These are phyloP conservation scores for Bombyx huttoni DNA, from an alignment of 2,888 invertebrate species.

Conservation along the genomic window DNA sequence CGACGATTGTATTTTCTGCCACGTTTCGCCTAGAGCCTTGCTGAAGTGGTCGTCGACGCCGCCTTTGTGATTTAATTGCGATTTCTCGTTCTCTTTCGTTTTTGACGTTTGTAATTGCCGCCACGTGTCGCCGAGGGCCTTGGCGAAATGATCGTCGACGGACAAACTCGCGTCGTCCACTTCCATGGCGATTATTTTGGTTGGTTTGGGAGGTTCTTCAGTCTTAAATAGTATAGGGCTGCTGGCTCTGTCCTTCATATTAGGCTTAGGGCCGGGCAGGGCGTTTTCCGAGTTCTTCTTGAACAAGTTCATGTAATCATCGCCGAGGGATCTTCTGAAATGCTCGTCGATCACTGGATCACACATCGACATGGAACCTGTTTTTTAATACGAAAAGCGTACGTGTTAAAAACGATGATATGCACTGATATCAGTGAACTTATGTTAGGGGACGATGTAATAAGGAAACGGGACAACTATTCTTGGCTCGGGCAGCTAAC, in stretches of 20 bases:
- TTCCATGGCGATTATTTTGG: conserved; percentile 69
- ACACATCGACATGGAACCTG: conserved; percentile 82
- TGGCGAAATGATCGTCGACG: conserved; percentile 94
- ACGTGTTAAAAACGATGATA: no score
- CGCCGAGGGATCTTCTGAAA: conserved; percentile 91
- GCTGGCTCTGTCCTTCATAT: conserved; percentile 63
- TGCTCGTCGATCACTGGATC: conserved; percentile 96
- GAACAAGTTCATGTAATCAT: conserved; percentile 81
- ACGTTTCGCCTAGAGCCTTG: conserved; percentile 89
- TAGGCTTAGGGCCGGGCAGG: conserved; percentile 44
- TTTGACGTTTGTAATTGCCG: conserved; percentile 77
- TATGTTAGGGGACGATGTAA: no score
- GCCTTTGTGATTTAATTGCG: conserved; percentile 30
- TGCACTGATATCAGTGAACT: no score
- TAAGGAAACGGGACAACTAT: no score
- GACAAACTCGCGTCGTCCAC: conserved; percentile 74
- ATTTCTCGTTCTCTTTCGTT: conserved; percentile 54
- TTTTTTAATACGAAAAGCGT: conserved; percentile 3
- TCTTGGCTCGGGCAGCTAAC: no score
- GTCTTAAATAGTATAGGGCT: conserved; percentile 59
- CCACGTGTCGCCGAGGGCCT: conserved; percentile 91
- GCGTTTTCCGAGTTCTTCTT: conserved; percentile 63
- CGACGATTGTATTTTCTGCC: conserved; percentile 80
- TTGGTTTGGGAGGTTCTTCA: conserved; percentile 43
- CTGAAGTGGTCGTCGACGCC: conserved; percentile 92